Conservation (phyloP, 2,113 vertebrate species). For the Orthonyx spaldingii region DNA sequence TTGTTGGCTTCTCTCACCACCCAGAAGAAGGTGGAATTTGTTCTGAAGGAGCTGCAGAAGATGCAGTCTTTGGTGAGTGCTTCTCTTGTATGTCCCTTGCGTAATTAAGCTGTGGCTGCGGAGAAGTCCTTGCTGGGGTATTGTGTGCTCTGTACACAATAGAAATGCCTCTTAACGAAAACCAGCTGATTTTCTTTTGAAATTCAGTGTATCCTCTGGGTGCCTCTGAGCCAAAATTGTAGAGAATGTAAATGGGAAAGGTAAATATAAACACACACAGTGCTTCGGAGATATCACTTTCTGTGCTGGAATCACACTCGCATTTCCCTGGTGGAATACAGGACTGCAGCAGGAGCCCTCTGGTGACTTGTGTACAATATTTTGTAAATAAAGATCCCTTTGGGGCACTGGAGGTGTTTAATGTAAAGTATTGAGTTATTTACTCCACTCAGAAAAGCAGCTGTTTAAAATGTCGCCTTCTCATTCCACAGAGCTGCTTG, state of each 20-base stretch:
- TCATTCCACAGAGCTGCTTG: neutral
- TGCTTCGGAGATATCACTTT: neutral
- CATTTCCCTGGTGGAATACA: neutral
- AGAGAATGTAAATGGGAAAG: constrained; percentile 17
- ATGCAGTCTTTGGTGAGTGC: constrained; percentile 84
- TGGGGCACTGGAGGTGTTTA: neutral
- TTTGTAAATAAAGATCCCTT: neutral
- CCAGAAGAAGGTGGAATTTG: constrained; percentile 93
- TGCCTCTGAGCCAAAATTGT: neutral
- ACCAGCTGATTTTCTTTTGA: neutral
- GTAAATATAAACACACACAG: neutral
- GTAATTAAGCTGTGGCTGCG: neutral
- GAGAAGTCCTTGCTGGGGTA: neutral
- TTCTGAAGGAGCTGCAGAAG: constrained; percentile 90
- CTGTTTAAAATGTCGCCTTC: neutral
- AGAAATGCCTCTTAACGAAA: neutral
- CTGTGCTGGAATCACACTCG: neutral
- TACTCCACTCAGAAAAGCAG: neutral
- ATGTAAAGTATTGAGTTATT: neutral
- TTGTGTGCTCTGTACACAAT: neutral
- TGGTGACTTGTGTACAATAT: neutral
- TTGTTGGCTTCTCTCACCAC: constrained; percentile 91
- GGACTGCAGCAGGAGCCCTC: neutral
- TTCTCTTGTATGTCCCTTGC: neutral
- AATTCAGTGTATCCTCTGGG: neutral